Evolutionary conservation across 1,140 invertebrate species (phyloP), one percentile per base, ranked within the genome.

Genomic region (Battus philenor): DNA sequence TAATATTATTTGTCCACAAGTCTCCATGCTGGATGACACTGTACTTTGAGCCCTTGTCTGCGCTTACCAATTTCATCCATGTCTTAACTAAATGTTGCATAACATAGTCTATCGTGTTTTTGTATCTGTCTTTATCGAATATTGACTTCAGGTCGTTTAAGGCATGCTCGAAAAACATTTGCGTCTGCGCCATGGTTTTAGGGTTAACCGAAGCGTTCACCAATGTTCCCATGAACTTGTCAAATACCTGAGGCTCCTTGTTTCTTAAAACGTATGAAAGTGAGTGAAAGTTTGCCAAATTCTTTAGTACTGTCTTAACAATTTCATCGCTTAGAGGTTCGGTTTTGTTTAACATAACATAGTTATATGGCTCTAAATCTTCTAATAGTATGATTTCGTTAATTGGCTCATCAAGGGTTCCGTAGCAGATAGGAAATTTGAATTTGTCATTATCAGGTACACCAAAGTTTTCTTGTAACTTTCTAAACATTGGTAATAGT

Each of bases 251-350:
- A 4, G 65, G 64, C 20, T 83, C 58, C 29, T 75, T 68, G 17
- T 78, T 51, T 44, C 85, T 86, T 13, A 89, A 57, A 0, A 85
- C 86, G 49, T 87, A 77, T 0, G 87, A 88, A 0, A 87, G 36
- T 0, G 88, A 88, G 65, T 91, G 90, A 8, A 88, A 77, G 33
- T 78, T 83, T 4, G 80, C 89, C 54, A 90, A 79, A n/a, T 72
- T 75, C 45, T 78, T 65, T 13, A 90, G 66, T 0, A 87, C 74
- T 1, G 86, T 26, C 8, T 55, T 61, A 2, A 87, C 60, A 49
- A 89, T 85, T 1, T 86, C 70, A 10, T 76, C 39, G 3, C 80
- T 65, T 1, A 90, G 50, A 1, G 84, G 62, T 8, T 60, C 49
- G 2, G 78, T 75, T 30, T 86, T 75, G 49, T 89, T 69, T 27